Percentiles rank a stretch among this genome's conserved stretches.
Evolutionary conservation across 1,140 invertebrate genomes (phyloP).

Genomic region (Monochamus saltuarius): DNA sequence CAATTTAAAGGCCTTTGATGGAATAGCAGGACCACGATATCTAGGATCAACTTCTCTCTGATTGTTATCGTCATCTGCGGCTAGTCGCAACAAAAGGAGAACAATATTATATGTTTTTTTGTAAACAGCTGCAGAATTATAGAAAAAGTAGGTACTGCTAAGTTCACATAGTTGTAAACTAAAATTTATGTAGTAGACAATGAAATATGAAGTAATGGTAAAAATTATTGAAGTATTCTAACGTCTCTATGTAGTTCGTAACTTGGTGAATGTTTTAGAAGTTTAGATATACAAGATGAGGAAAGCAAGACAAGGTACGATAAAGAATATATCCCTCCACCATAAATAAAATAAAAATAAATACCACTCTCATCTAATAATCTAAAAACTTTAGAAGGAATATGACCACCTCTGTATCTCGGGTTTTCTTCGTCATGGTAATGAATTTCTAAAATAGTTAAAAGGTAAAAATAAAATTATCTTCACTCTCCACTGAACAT

Average conservation of each 20-base stretch:
- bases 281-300: too few relatives aligned
- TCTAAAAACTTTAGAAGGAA: slow-evolving; percentile 61
- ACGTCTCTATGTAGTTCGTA: not conserved
- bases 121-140: not conserved
- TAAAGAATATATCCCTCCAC: slow-evolving; percentile 17
- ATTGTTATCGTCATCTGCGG: slow-evolving; percentile 59
- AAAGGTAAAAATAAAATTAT: not conserved
- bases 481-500: not conserved
- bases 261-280: too few relatives aligned
- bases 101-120: slow-evolving; percentile 2
- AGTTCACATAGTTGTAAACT: too few relatives aligned
- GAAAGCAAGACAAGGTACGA: not conserved
- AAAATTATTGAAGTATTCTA: not conserved
- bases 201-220: not conserved
- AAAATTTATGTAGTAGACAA: too few relatives aligned
- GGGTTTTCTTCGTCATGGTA: slow-evolving; percentile 52
- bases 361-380: slow-evolving; percentile 56
- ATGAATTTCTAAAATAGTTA: slow-evolving; percentile 40
- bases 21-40: slow-evolving; percentile 67
- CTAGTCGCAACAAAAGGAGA: slow-evolving; percentile 24
- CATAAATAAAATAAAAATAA: slow-evolving; percentile 28
- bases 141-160: too few relatives aligned
- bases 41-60: slow-evolving; percentile 64
- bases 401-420: slow-evolving; percentile 58
- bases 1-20: slow-evolving; percentile 68